Conservation (phyloP, 2,888 invertebrate genomes). For the Cephus sareptanus region DNA sequence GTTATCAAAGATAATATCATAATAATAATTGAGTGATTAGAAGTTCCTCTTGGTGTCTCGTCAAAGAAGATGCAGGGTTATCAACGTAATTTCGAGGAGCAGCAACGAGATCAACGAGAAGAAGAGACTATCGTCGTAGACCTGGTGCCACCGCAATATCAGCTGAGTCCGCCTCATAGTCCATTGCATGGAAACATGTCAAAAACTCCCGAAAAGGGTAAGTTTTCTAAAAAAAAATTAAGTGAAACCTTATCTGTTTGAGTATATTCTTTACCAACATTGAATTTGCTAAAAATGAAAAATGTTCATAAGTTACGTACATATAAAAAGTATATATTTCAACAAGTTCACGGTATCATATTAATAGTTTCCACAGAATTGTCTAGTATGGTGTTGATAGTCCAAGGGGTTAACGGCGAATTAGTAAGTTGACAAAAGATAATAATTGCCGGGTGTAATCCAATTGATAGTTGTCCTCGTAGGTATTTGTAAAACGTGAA, state of each 20-base stretch:
- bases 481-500: constrained; percentile 10
- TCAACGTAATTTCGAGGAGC: constrained; percentile 50
- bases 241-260: background rate
- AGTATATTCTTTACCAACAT: background rate
- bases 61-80: constrained; percentile 45
- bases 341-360: background rate
- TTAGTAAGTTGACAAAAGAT: background rate
- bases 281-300: background rate
- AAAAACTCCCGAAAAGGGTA: constrained; percentile 50
- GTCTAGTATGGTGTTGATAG: background rate
- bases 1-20: background rate
- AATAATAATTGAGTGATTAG: background rate
- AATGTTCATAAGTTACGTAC: background rate
- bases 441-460: constrained; percentile 24
- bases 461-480: constrained; percentile 29
- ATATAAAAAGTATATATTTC: background rate
- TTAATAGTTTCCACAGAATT: background rate
- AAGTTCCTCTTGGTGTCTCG: background rate
- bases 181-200: constrained; percentile 39
- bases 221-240: background rate
- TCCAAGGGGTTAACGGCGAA: background rate
- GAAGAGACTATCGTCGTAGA: constrained; percentile 71
- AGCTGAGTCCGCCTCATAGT: constrained; percentile 52
- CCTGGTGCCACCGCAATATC: constrained; percentile 68
- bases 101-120: constrained; percentile 51